Percentiles rank a stretch among this genome's conserved stretches.
These are phyloP conservation scores for Elanus axillaris DNA, from an alignment of 2,113 vertebrate species.

Conservation along the genomic window DNA sequence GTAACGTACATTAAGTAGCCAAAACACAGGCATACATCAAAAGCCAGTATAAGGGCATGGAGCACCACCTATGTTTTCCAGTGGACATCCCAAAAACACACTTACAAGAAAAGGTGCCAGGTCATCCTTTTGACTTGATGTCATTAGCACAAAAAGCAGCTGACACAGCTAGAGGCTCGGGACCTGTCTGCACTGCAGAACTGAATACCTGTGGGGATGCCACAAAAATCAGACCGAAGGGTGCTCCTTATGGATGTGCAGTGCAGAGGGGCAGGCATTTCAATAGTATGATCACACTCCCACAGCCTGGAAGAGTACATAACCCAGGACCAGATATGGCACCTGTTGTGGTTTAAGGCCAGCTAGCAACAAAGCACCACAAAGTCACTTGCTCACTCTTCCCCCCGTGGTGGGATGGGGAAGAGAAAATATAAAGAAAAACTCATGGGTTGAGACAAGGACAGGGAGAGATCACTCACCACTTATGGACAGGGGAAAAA, in stretches of 20 bases:
- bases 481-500: no score
- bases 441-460: no score
- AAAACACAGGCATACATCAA: neutral
- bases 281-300: neutral
- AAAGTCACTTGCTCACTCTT: no score
- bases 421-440: no score
- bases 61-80: neutral
- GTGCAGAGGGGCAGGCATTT: neutral
- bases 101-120: neutral
- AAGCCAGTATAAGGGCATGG: neutral
- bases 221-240: neutral
- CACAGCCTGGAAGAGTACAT: neutral
- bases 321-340: neutral
- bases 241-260: neutral
- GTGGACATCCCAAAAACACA: neutral
- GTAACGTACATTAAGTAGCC: neutral
- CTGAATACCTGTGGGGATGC: neutral
- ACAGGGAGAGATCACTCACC: no score
- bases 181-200: neutral
- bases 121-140: neutral
- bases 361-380: no score
- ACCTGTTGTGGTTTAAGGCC: neutral
- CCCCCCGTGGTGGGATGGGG: no score
- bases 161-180: neutral
- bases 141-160: neutral